These are phyloP conservation scores for Neotoxoptera formosana DNA, from an alignment of 1,140 invertebrate species.

Conservation along the genomic window DNA sequence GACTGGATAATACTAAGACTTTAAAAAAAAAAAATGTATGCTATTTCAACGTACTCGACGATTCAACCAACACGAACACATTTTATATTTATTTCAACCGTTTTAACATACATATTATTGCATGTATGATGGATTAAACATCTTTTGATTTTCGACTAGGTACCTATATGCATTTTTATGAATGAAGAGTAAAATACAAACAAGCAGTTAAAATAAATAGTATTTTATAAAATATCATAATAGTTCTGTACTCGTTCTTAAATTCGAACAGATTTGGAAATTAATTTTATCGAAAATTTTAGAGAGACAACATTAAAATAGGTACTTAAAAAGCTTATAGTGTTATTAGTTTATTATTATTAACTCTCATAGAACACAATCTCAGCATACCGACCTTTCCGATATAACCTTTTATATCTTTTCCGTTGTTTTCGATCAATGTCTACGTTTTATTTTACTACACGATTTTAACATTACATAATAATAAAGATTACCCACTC, in stretches of 20 bases:
- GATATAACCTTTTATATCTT: not conserved
- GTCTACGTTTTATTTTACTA: not conserved
- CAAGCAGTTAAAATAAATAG: not conserved
- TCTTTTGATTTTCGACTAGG: no score
- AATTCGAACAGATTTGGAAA: not conserved
- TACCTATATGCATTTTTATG: not conserved
- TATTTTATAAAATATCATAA: not conserved
- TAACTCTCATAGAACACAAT: not conserved
- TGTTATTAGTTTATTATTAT: not conserved
- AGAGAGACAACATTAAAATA: no score
- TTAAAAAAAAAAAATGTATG: constrained; percentile 4
- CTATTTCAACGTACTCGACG: not conserved
- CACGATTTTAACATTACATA: not conserved
- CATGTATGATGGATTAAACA: not conserved
- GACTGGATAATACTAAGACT: not conserved
- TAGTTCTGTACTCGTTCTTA: not conserved
- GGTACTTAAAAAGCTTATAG: not conserved
- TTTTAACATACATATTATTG: not conserved
- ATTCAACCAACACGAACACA: not conserved
- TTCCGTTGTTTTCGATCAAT: not conserved
- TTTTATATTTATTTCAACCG: not conserved
- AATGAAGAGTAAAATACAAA: not conserved
- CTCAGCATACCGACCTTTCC: not conserved
- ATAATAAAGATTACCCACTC: not conserved
- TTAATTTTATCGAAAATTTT: not conserved